These are phyloP conservation scores for Pseudotriccus pelzelni DNA, from an alignment of 2,797 vertebrate species.

Conservation along the genomic window DNA sequence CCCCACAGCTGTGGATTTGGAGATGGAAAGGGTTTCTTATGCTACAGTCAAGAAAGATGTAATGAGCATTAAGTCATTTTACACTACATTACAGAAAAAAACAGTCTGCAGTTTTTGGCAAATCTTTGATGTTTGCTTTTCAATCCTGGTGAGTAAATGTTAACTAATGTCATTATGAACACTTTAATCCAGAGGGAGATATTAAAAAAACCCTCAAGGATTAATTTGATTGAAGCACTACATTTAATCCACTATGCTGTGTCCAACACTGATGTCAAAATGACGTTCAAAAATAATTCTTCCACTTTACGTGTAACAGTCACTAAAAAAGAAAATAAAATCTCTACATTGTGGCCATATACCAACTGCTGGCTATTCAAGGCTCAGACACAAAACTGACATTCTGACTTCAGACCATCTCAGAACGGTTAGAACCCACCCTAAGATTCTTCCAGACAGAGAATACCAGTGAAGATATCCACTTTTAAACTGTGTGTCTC, in stretches of 20 bases:
- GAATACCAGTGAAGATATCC: background rate
- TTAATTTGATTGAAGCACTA: constrained; percentile 8
- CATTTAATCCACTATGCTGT: background rate
- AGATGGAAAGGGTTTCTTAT: background rate
- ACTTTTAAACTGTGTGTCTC: background rate
- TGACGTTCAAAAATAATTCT: background rate
- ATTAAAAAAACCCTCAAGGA: background rate
- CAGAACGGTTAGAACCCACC: background rate
- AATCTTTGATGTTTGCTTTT: background rate
- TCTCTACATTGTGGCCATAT: background rate
- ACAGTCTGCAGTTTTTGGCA: background rate
- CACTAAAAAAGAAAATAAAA: background rate
- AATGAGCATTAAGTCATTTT: background rate
- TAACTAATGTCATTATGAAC: background rate
- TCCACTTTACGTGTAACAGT: background rate
- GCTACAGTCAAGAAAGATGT: background rate
- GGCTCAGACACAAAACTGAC: background rate
- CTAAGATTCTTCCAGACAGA: background rate
- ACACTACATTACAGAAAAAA: background rate
- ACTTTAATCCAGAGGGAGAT: background rate
- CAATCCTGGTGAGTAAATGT: background rate
- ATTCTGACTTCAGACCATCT: background rate
- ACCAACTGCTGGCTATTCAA: background rate
- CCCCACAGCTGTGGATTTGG: background rate
- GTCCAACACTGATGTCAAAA: background rate